Evolutionary conservation across 2,113 vertebrate genomes (phyloP).

Genomic region (Girardinichthys multiradiatus): DNA sequence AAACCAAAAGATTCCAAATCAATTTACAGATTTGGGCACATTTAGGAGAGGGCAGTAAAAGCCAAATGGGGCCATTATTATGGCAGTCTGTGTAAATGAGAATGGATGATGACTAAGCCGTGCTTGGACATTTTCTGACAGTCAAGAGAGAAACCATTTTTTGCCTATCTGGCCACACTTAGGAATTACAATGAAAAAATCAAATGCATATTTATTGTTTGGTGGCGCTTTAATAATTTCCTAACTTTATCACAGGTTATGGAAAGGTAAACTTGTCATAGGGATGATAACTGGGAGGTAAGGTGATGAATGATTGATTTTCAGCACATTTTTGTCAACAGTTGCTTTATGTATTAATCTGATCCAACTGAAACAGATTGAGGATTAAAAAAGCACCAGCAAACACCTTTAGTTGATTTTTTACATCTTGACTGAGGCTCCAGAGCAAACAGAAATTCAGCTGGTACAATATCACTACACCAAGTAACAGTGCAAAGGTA

Average conservation of each 20-base stretch:
- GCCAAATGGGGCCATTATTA: slow-evolving; percentile 33
- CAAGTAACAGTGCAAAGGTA: too few relatives aligned
- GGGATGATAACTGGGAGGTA: neutral
- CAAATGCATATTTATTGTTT: neutral
- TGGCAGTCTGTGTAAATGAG: slow-evolving; percentile 27
- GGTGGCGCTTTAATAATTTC: neutral
- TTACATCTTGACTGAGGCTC: too few relatives aligned
- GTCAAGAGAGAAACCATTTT: neutral
- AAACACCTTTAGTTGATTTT: too few relatives aligned
- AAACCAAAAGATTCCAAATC: slow-evolving; percentile 66
- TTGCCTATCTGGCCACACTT: neutral
- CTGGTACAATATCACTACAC: too few relatives aligned
- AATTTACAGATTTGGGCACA: slow-evolving; percentile 65
- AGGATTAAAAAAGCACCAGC: too few relatives aligned
- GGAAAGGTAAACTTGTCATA: too few relatives aligned
- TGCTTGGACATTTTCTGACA: slow-evolving; percentile 15
- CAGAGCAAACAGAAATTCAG: too few relatives aligned
- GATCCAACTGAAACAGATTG: too few relatives aligned
- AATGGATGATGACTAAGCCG: neutral
- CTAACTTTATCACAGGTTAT: neutral
- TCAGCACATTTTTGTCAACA: neutral
- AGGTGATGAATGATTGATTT: neutral
- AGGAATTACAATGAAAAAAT: neutral
- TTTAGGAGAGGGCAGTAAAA: slow-evolving; percentile 47
- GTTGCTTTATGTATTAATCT: neutral